Conservation (phyloP, 1,140 invertebrate genomes). For the Zaprionus ghesquierei region DNA sequence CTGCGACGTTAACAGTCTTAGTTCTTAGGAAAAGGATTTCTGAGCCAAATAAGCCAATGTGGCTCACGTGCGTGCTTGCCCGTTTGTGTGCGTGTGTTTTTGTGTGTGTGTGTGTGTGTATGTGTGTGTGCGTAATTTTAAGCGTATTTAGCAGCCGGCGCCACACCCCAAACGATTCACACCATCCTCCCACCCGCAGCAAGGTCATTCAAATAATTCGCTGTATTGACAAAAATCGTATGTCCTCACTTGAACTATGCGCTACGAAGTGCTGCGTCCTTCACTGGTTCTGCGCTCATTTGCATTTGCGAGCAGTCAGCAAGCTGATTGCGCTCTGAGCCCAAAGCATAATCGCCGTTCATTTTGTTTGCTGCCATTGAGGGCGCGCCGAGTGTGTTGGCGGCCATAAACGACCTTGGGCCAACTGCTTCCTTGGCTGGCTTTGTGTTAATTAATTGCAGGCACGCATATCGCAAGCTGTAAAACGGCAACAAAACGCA, state of each 20-base stretch:
- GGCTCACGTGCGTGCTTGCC: background rate
- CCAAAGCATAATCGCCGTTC: constrained; percentile 4
- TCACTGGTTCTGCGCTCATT: background rate
- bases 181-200: background rate
- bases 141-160: background rate
- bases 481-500: constrained; percentile 28
- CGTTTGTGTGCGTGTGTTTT: too few species aligned
- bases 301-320: background rate
- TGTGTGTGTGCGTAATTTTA: background rate
- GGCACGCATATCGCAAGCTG: constrained; percentile 48
- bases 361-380: constrained; percentile 5
- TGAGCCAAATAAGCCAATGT: constrained; percentile 14
- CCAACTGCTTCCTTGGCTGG: constrained; percentile 10
- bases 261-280: background rate
- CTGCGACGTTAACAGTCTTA: background rate
- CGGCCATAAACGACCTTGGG: background rate
- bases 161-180: background rate
- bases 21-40: constrained; percentile 20
- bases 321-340: background rate
- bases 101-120: background rate
- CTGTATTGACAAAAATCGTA: background rate
- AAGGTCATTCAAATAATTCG: background rate
- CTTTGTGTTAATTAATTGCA: constrained; percentile 58
- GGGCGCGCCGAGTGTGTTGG: background rate
- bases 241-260: constrained; percentile 1